Conservation (phyloP, 2,113 vertebrate genomes). For the Danio rerio region DNA sequence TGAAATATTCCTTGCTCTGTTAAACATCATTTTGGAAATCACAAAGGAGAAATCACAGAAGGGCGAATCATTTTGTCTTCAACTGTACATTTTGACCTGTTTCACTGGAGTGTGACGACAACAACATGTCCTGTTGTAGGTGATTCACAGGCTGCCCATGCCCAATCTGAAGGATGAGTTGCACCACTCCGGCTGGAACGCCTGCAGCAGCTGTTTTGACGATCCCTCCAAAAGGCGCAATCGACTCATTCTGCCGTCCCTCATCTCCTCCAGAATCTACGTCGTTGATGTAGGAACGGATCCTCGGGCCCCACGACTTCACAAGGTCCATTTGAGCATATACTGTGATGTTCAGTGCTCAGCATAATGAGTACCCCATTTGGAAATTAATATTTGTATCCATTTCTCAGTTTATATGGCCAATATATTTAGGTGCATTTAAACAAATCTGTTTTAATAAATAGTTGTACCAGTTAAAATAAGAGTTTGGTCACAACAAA, state of each 20-base stretch:
- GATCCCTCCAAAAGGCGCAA: slow-evolving; percentile 81
- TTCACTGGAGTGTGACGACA: background rate
- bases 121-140: slow-evolving; percentile 70
- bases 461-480: no score
- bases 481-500: no score
- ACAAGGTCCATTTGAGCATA: slow-evolving; percentile 44
- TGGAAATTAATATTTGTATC: no score
- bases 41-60: no score
- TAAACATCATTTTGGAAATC: background rate
- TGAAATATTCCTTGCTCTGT: no score
- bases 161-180: slow-evolving; percentile 87
- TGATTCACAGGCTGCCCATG: slow-evolving; percentile 92
- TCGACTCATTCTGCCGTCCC: slow-evolving; percentile 83
- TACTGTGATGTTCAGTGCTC: no score
- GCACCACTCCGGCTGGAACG: slow-evolving; percentile 93
- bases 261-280: slow-evolving; percentile 90
- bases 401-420: no score
- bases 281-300: slow-evolving; percentile 85
- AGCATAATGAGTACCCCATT: no score
- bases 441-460: no score
- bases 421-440: no score
- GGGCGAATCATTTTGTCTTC: no score
- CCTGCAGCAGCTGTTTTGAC: slow-evolving; percentile 92
- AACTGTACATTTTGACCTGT: no score
- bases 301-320: slow-evolving; percentile 76